Conservation (phyloP, 2,797 vertebrate genomes). For the Sebastes vulpes region DNA sequence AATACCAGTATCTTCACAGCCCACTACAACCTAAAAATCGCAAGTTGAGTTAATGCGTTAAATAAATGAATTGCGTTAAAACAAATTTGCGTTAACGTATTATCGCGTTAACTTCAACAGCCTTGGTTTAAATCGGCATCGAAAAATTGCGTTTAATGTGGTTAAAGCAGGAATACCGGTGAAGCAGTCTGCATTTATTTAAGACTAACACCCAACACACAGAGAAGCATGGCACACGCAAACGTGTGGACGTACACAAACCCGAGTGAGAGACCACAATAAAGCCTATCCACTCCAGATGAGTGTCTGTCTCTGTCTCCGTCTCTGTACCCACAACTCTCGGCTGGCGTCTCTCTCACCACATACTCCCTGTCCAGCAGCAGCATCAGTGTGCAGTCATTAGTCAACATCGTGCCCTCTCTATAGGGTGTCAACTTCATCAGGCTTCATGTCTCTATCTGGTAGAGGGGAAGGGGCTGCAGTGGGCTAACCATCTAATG, state of each 20-base stretch:
- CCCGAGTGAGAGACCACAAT: conserved; percentile 14
- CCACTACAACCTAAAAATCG: background rate
- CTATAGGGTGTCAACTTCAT: conserved; percentile 22
- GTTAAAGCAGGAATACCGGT: background rate
- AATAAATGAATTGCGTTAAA: background rate
- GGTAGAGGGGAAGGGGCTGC: background rate
- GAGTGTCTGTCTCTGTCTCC: conserved; percentile 1
- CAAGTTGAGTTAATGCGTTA: background rate
- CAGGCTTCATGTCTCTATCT: conserved; percentile 50
- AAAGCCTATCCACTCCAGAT: conserved; percentile 26
- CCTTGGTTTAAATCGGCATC: background rate
- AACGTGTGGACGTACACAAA: background rate
- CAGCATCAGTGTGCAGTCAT: conserved; percentile 43
- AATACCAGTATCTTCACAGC: background rate
- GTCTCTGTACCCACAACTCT: background rate
- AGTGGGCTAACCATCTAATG: conserved; percentile 37
- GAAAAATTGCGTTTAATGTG: background rate
- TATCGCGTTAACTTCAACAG: background rate
- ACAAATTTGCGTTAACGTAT: background rate
- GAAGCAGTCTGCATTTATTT: background rate
- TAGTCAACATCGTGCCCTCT: conserved; percentile 51
- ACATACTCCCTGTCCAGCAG: conserved; percentile 30
- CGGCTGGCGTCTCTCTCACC: conserved; percentile 34
- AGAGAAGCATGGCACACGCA: background rate
- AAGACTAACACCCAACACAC: background rate